Evolutionary conservation across 2,113 vertebrate species (phyloP).

Genomic region (Ifrita kowaldi): DNA sequence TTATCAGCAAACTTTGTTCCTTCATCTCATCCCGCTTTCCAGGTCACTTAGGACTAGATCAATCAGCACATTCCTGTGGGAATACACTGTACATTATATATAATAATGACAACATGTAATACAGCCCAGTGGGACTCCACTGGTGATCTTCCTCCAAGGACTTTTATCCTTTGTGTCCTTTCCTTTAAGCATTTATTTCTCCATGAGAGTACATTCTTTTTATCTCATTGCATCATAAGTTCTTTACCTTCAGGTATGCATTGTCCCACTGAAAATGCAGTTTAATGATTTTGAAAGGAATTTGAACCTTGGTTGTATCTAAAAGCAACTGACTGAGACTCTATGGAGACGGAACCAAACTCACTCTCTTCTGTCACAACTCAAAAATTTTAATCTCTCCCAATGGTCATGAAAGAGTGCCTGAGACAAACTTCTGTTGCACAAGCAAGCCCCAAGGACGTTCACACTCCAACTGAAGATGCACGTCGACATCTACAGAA

Average conservation of each 20-base stretch:
- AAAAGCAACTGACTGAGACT: neutral
- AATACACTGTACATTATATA: neutral
- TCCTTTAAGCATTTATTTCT: neutral
- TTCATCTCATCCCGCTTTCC: neutral
- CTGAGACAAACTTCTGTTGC: neutral
- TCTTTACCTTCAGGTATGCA: neutral
- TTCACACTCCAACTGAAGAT: neutral
- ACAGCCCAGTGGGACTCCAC: neutral
- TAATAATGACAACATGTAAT: neutral
- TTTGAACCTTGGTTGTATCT: neutral
- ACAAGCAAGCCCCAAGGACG: neutral
- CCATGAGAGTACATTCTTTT: neutral
- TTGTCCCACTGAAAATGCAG: neutral
- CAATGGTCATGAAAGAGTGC: neutral
- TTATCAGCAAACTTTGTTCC: conserved; percentile 5
- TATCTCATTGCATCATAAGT: neutral
- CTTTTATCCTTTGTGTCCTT: neutral
- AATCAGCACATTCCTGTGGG: neutral
- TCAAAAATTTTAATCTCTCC: neutral
- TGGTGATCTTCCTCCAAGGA: neutral
- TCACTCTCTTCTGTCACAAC: neutral
- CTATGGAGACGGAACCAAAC: neutral
- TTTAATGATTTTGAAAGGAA: neutral
- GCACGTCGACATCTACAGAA: neutral
- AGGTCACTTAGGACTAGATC: neutral